phyloP scores from a whole-genome alignment of 2,888 invertebrate species.

The Oscheius sp. region DNA sequence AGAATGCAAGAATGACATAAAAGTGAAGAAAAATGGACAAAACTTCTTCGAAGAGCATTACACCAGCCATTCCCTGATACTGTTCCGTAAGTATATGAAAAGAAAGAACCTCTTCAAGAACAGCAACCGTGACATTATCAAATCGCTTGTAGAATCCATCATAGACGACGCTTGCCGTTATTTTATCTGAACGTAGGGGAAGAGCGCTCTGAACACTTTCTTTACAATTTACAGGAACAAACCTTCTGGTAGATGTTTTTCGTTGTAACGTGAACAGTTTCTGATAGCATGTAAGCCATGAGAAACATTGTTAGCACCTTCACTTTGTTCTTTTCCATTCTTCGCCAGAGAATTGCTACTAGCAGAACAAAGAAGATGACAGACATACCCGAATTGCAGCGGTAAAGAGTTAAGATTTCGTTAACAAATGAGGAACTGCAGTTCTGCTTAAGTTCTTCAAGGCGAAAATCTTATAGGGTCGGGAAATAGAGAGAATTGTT shows the following conservation, averaged over 20 bases:
- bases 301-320: neutral
- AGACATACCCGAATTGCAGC: neutral
- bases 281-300: neutral
- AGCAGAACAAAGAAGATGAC: neutral
- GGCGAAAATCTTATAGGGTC: neutral
- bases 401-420: neutral
- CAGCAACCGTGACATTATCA: neutral
- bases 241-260: slow-evolving; percentile 24
- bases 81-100: neutral
- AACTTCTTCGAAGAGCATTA: neutral
- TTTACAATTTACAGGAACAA: neutral
- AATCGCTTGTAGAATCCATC: neutral
- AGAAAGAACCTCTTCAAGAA: slow-evolving; percentile 11
- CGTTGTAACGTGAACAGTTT: neutral
- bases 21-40: neutral
- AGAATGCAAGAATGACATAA: neutral
- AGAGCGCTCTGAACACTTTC: slow-evolving; percentile 1
- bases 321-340: neutral
- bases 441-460: neutral
- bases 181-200: slow-evolving; percentile 4
- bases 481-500: neutral
- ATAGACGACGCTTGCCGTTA: slow-evolving; percentile 1
- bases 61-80: neutral
- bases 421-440: slow-evolving; percentile 1
- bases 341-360: neutral